Conservation (phyloP, 2,113 vertebrate species). For the Murina feae region DNA sequence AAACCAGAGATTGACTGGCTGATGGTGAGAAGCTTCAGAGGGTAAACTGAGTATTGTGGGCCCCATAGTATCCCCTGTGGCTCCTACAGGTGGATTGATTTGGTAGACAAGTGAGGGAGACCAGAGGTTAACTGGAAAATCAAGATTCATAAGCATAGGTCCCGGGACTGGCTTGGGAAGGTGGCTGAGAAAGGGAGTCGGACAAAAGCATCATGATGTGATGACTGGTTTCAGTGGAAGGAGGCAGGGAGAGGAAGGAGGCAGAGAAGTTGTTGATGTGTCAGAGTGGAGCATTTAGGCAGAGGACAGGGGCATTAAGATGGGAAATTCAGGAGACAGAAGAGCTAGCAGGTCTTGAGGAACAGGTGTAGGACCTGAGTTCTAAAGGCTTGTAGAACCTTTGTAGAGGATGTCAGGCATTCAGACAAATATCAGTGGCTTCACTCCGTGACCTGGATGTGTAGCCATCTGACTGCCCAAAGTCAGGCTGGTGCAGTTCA, state of each 20-base stretch:
- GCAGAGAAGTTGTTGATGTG: not conserved
- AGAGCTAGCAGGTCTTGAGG: not conserved
- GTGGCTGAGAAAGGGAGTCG: not conserved
- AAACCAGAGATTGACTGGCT: not conserved
- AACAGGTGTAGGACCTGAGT: not conserved
- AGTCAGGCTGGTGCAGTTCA: not conserved
- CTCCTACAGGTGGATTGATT: too few species aligned
- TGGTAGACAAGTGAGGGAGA: not conserved
- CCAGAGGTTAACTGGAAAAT: not conserved
- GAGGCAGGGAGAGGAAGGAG: not conserved
- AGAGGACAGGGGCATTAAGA: not conserved
- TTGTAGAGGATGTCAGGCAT: not conserved
- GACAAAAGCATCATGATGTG: not conserved
- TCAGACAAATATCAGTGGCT: not conserved
- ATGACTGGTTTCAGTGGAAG: not conserved
- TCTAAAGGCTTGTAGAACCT: not conserved
- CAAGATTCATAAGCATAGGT: not conserved
- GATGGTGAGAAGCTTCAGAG: not conserved
- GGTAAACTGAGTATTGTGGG: fast-evolving
- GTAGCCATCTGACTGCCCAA: not conserved
- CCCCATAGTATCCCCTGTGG: too few species aligned
- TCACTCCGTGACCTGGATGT: not conserved
- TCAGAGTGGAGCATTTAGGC: not conserved
- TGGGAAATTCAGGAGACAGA: not conserved
- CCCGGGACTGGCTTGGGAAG: not conserved